These are phyloP conservation scores for Microtus ochrogaster DNA, from an alignment of 2,113 vertebrate species.

Conservation along the genomic window DNA sequence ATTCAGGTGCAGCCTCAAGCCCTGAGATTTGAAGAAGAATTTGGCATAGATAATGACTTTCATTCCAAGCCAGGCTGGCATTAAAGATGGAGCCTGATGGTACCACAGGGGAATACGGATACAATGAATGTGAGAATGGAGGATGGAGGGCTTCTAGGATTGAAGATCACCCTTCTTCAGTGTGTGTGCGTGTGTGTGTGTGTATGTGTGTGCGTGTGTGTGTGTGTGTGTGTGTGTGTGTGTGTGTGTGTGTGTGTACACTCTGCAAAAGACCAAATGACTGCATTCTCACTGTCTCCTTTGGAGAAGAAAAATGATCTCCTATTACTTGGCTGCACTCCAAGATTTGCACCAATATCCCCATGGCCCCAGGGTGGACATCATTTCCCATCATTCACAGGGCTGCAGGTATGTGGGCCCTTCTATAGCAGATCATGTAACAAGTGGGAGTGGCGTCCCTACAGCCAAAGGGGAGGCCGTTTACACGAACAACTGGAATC, in stretches of 20 bases:
- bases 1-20: background rate
- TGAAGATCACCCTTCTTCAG: background rate
- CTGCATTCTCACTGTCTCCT: background rate
- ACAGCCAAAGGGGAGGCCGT: background rate
- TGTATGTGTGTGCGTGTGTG: background rate
- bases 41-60: background rate
- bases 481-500: background rate
- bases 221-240: background rate
- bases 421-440: background rate
- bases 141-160: background rate
- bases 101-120: background rate
- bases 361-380: background rate
- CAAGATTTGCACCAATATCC: too few species aligned
- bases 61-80: background rate
- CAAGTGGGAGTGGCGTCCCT: background rate
- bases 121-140: background rate
- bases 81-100: background rate
- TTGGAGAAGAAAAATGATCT: background rate
- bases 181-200: background rate
- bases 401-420: background rate
- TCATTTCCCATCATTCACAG: background rate
- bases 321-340: background rate
- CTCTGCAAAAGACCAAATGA: background rate
- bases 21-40: background rate
- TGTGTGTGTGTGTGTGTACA: rapidly evolving